These are phyloP conservation scores for Hippocampus abdominalis DNA, from an alignment of 2,113 vertebrate genomes.

Conservation along the genomic window DNA sequence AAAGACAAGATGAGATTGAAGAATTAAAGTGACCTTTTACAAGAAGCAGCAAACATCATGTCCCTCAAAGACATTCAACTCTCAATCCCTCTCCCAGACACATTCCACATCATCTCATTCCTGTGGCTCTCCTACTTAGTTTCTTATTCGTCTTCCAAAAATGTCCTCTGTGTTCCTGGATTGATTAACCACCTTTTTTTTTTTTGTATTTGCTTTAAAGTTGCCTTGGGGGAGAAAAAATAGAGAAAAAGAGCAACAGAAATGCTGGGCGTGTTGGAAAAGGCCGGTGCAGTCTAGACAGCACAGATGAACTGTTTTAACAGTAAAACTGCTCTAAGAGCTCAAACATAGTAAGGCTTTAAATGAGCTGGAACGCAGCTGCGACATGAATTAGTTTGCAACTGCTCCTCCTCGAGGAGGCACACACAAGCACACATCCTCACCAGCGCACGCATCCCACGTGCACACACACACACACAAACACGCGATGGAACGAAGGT, in stretches of 20 bases:
- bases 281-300: conserved; percentile 57
- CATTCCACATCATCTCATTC: conserved; percentile 57
- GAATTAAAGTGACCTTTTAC: conserved; percentile 77
- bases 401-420: conserved; percentile 55
- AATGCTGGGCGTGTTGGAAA: conserved; percentile 44
- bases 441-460: conserved; percentile 32
- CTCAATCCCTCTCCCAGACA: conserved; percentile 54
- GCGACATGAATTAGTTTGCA: conserved; percentile 31
- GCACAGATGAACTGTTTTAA: conserved; percentile 75
- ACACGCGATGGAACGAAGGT: conserved; percentile 37
- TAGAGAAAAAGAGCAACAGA: conserved; percentile 48
- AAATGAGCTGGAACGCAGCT: conserved; percentile 54
- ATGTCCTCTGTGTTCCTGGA: conserved; percentile 53
- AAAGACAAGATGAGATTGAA: conserved; percentile 64
- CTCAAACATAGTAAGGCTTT: conserved; percentile 61
- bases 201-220: conserved; percentile 45
- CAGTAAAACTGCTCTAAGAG: conserved; percentile 77
- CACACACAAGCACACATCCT: conserved; percentile 35
- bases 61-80: conserved; percentile 65
- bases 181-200: conserved; percentile 43
- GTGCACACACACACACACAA: conserved; percentile 32
- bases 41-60: conserved; percentile 75
- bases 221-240: conserved; percentile 41
- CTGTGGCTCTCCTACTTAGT: conserved; percentile 49
- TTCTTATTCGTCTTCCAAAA: conserved; percentile 44